These are phyloP conservation scores for Augiades crinisus DNA, from an alignment of 2,888 invertebrate genomes.

Conservation along the genomic window DNA sequence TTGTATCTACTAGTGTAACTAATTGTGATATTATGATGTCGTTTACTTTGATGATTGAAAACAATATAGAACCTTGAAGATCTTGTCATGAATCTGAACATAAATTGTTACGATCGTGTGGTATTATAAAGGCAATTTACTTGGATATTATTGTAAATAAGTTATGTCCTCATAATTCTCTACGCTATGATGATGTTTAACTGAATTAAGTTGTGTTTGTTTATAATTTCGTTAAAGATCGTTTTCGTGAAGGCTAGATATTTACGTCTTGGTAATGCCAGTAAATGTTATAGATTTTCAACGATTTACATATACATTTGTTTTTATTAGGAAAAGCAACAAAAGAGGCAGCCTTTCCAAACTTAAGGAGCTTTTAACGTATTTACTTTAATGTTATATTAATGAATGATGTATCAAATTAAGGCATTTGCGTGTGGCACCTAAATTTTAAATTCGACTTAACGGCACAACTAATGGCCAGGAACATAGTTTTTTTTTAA, in stretches of 20 bases:
- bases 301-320: no score
- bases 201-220: conserved; percentile 5
- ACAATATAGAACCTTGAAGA: conserved; percentile 12
- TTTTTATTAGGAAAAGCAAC: no score
- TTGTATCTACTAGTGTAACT: background rate
- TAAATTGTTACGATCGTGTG: conserved; percentile 8
- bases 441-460: no score
- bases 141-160: background rate
- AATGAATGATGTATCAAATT: no score
- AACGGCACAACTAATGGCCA: no score
- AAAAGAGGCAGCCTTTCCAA: no score
- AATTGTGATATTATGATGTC: background rate
- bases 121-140: conserved; percentile 7
- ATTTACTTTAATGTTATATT: no score
- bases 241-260: background rate
- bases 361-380: no score
- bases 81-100: background rate
- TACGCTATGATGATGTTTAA: background rate
- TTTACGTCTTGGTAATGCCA: background rate
- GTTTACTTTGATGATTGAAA: background rate
- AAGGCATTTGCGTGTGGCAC: no score
- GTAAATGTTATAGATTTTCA: no score
- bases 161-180: background rate
- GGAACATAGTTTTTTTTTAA: no score
- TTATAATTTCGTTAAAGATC: conserved; percentile 1